Evolutionary conservation across 2,113 vertebrate species (phyloP).

Genomic region (Sphaerodactylus townsendi): DNA sequence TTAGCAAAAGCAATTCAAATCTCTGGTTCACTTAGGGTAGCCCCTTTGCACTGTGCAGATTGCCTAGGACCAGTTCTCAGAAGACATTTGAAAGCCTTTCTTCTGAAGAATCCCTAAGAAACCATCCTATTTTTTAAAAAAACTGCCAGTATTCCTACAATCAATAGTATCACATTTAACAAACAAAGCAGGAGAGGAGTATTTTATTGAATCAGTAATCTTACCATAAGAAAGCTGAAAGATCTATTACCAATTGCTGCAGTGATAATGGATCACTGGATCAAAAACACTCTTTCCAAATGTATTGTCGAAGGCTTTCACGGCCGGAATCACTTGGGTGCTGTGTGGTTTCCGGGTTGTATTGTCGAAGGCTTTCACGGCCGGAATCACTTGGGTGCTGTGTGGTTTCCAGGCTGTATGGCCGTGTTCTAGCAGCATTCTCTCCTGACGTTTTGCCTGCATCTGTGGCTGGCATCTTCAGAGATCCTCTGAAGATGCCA

Average conservation of each 20-base stretch:
- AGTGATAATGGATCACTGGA: neutral
- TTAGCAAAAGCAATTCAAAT: neutral
- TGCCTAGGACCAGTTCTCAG: constrained; percentile 27
- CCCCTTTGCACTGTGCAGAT: neutral
- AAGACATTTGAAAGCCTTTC: neutral
- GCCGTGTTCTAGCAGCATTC: no score
- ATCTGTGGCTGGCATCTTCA: no score
- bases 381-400: no score
- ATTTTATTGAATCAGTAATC: neutral
- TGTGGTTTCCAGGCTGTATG: no score
- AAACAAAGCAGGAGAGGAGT: neutral
- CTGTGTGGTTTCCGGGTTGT: no score
- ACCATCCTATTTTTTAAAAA: no score
- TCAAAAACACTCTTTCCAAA: neutral
- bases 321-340: no score
- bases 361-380: no score
- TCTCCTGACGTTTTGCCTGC: no score
- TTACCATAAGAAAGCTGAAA: neutral
- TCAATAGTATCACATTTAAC: neutral
- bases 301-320: no score
- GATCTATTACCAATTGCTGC: neutral
- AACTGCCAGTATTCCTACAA: neutral
- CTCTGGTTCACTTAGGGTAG: neutral
- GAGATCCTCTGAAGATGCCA: no score
- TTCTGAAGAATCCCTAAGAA: neutral